Evolutionary conservation across 1,140 invertebrate species (phyloP).

Genomic region (Megalonaias nervosa): DNA sequence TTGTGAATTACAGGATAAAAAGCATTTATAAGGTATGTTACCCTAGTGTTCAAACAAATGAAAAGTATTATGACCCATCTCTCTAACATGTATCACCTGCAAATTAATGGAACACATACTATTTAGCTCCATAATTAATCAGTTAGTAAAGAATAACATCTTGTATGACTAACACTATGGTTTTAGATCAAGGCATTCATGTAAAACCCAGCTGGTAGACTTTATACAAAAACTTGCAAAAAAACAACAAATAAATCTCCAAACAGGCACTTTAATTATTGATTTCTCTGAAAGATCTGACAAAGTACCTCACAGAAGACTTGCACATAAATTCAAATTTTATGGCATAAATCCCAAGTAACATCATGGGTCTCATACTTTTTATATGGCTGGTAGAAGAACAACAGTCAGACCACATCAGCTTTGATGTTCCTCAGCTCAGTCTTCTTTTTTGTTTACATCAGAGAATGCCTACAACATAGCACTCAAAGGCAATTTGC

Average conservation of each 20-base stretch:
- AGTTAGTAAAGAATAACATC: conserved; percentile 32
- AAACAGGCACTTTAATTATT: conserved; percentile 33
- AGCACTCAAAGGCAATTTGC: too few relatives aligned
- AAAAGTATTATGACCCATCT: conserved; percentile 38
- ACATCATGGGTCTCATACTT: conserved; percentile 37
- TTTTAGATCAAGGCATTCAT: conserved; percentile 26
- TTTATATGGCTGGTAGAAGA: conserved; percentile 31
- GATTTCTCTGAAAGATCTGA: conserved; percentile 44
- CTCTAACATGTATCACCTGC: conserved; percentile 41
- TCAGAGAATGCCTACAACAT: conserved; percentile 11
- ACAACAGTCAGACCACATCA: conserved; percentile 14
- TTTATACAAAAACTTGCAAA: conserved; percentile 22
- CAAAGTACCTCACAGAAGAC: conserved; percentile 26
- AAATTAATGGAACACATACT: conserved; percentile 46
- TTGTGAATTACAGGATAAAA: conserved; percentile 19
- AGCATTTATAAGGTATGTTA: conserved; percentile 36
- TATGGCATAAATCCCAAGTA: too few relatives aligned
- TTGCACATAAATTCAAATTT: conserved; percentile 14
- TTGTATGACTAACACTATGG: conserved; percentile 36
- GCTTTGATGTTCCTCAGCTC: conserved; percentile 36
- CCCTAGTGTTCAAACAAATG: conserved; percentile 36
- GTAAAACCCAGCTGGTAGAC: conserved; percentile 38
- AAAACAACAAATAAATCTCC: conserved; percentile 8
- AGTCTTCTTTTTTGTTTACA: conserved; percentile 32
- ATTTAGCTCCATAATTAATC: conserved; percentile 30